These are phyloP conservation scores for Sisor rabdophorus DNA, from an alignment of 2,113 vertebrate genomes.

Conservation along the genomic window DNA sequence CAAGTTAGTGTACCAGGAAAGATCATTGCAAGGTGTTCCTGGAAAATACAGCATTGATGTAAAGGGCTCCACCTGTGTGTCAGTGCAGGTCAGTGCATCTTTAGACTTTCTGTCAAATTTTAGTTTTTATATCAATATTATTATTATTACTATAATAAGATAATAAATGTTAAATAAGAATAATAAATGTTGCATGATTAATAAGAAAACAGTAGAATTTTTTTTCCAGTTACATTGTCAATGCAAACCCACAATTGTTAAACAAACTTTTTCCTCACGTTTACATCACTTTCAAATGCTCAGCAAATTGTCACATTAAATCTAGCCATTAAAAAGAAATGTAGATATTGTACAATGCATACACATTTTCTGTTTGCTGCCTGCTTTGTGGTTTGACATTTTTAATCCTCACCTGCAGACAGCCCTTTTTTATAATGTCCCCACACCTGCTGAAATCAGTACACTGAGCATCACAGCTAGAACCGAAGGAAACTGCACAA, in stretches of 20 bases:
- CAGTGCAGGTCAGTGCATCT: conserved; percentile 65
- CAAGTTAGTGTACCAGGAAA: conserved; percentile 79
- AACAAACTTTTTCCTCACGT: not conserved
- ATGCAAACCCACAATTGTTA: not conserved
- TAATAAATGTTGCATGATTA: no score
- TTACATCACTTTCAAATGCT: not conserved
- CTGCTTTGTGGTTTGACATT: not conserved
- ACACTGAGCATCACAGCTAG: conserved; percentile 41
- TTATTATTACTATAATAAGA: no score
- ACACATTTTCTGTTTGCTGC: not conserved
- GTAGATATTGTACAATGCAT: not conserved
- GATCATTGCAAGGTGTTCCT: conserved; percentile 56
- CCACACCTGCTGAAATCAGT: conserved; percentile 41
- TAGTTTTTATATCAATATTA: no score
- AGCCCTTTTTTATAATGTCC: conserved; percentile 61
- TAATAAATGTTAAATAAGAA: no score
- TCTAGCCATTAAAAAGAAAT: not conserved
- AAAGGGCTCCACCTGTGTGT: conserved; percentile 67
- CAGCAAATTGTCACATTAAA: no score
- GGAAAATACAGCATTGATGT: conserved; percentile 62
- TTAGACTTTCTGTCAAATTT: no score
- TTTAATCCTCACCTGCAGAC: conserved; percentile 47
- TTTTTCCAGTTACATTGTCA: conserved; percentile 31
- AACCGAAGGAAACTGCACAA: conserved; percentile 32
- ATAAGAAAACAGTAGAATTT: no score